These are phyloP conservation scores for Elegia similella DNA, from an alignment of 2,888 invertebrate genomes.

Conservation along the genomic window DNA sequence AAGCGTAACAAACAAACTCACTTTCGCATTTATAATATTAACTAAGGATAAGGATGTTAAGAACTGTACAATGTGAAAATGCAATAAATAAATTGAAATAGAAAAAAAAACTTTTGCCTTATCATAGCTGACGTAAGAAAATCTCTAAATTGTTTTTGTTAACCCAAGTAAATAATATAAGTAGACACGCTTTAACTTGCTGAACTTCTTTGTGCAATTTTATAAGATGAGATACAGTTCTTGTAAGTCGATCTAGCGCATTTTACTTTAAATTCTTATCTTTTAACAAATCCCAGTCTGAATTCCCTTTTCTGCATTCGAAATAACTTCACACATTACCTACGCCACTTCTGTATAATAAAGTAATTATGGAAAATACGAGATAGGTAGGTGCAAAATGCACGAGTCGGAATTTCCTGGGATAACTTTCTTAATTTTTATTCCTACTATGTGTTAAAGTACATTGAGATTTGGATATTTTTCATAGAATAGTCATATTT, in stretches of 20 bases:
- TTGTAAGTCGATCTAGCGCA: neutral
- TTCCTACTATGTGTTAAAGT: neutral
- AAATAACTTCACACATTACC: conserved; percentile 30
- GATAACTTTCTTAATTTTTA: conserved; percentile 9
- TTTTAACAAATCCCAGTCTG: conserved; percentile 2
- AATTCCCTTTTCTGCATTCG: conserved; percentile 17
- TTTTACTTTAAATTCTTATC: neutral
- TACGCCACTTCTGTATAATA: conserved; percentile 51
- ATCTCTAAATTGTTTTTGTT: too few species aligned
- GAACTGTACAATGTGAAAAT: too few species aligned
- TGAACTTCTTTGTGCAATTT: too few species aligned
- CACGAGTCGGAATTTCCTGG: conserved; percentile 4
- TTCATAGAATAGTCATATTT: neutral
- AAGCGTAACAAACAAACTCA: too few species aligned
- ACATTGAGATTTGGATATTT: neutral
- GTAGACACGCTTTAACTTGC: too few species aligned
- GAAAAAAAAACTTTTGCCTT: too few species aligned
- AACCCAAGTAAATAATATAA: too few species aligned
- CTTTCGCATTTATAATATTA: too few species aligned
- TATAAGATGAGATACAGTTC: neutral
- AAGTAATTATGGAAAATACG: conserved; percentile 50
- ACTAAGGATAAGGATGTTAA: too few species aligned
- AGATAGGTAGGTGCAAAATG: conserved; percentile 12
- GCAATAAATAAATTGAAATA: too few species aligned
- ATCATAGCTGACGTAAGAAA: too few species aligned